These are phyloP conservation scores for Zaprionus nigranus DNA, from an alignment of 1,140 invertebrate genomes.

Conservation along the genomic window DNA sequence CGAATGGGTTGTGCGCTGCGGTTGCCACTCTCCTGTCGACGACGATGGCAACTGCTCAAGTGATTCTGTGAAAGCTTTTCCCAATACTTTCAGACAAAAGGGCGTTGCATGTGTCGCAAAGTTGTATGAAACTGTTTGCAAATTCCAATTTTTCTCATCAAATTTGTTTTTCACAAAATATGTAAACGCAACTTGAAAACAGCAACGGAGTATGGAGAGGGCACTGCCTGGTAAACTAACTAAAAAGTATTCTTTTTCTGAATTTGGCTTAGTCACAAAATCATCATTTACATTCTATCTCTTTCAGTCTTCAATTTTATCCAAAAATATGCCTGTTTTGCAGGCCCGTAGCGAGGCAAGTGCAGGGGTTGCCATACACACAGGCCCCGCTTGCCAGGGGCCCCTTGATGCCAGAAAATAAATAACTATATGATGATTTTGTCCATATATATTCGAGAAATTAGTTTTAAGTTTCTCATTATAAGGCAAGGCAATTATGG, in stretches of 20 bases:
- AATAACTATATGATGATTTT: too few species aligned
- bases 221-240: too few species aligned
- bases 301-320: background rate
- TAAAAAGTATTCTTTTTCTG: background rate
- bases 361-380: too few species aligned
- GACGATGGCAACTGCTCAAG: constrained; percentile 19
- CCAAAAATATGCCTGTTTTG: too few species aligned
- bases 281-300: background rate
- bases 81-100: constrained; percentile 21
- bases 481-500: too few species aligned
- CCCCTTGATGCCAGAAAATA: too few species aligned
- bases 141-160: constrained; percentile 24
- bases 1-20: constrained; percentile 39
- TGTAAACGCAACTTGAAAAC: background rate
- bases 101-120: constrained; percentile 18
- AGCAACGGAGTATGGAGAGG: background rate
- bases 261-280: background rate
- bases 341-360: too few species aligned
- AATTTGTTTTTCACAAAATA: background rate
- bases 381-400: too few species aligned
- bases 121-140: constrained; percentile 20
- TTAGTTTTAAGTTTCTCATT: too few species aligned
- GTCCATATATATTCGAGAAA: too few species aligned
- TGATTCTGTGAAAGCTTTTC: constrained; percentile 40
- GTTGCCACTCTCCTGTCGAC: constrained; percentile 13